phyloP scores from a whole-genome alignment of 2,113 vertebrate species.

The Greenwoodochromis staneri region DNA sequence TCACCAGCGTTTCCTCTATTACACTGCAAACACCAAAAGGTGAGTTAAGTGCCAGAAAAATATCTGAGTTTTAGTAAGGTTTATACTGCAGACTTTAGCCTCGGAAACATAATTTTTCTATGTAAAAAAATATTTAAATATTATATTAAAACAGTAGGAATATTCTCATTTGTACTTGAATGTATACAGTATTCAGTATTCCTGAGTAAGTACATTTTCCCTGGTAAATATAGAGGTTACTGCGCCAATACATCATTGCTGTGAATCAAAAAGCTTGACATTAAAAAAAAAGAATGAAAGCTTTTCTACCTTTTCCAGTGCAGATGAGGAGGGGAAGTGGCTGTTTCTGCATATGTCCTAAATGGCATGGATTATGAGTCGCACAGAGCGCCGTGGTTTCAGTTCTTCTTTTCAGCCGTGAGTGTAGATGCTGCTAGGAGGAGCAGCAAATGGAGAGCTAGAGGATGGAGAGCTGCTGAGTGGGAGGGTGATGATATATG shows the following conservation, averaged over 20 bases:
- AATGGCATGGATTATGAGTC: slow-evolving; percentile 33
- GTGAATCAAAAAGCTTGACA: neutral
- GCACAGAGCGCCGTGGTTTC: slow-evolving; percentile 31
- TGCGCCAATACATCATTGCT: neutral
- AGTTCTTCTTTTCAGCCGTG: slow-evolving; percentile 46
- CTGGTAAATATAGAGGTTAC: neutral
- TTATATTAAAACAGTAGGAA: neutral
- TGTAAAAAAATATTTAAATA: neutral
- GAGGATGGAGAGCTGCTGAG: slow-evolving; percentile 35
- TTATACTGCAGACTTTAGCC: neutral
- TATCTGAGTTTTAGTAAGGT: neutral
- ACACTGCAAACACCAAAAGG: neutral
- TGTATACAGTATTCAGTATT: neutral
- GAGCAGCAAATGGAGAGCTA: slow-evolving; percentile 40
- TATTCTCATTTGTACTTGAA: neutral
- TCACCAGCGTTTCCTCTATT: neutral
- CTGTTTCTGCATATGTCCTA: slow-evolving; percentile 54
- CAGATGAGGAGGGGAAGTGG: slow-evolving; percentile 41
- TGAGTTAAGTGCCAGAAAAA: neutral
- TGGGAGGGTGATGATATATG: slow-evolving; percentile 30
- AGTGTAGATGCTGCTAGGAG: slow-evolving; percentile 49
- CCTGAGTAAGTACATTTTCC: neutral
- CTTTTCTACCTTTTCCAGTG: slow-evolving; percentile 50
- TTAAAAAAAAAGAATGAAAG: neutral
- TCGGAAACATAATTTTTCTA: neutral